These are phyloP conservation scores for Pseudopleuronectes americanus DNA, from an alignment of 2,797 vertebrate genomes.

Conservation along the genomic window DNA sequence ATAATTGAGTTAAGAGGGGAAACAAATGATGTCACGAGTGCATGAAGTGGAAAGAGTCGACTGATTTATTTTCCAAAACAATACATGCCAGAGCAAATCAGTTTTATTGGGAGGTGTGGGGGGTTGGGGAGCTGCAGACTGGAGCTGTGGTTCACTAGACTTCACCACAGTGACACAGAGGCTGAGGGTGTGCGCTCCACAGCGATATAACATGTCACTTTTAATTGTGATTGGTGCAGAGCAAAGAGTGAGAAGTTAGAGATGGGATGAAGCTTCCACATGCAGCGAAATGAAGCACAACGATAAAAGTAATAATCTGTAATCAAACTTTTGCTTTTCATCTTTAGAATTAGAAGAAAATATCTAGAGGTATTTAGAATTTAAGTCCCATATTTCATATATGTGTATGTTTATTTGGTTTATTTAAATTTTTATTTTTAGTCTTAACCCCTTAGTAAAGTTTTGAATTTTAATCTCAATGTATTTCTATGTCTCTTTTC, in stretches of 20 bases:
- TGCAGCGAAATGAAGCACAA: neutral
- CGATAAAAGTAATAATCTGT: neutral
- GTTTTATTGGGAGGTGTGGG: slow-evolving; percentile 61
- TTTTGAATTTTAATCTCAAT: no score
- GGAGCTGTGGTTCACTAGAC: slow-evolving; percentile 32
- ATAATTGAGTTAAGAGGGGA: slow-evolving; percentile 84
- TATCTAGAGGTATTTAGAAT: no score
- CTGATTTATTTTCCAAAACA: slow-evolving; percentile 82
- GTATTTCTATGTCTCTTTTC: neutral
- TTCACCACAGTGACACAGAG: slow-evolving; percentile 24
- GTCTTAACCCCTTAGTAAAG: no score
- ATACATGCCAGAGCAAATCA: slow-evolving; percentile 80
- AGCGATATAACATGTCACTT: slow-evolving; percentile 29
- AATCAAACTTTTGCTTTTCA: neutral
- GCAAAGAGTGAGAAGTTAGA: neutral
- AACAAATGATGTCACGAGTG: slow-evolving; percentile 80
- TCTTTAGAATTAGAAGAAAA: neutral
- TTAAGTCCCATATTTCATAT: no score
- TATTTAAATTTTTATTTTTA: neutral
- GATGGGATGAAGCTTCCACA: neutral
- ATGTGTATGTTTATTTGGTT: neutral
- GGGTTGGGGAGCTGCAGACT: slow-evolving; percentile 18
- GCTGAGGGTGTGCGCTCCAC: slow-evolving; percentile 21
- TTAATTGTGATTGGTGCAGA: slow-evolving; percentile 13
- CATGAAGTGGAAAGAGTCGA: slow-evolving; percentile 79